phyloP scores from a whole-genome alignment of 2,113 vertebrate species.

The Pangasianodon gigas region DNA sequence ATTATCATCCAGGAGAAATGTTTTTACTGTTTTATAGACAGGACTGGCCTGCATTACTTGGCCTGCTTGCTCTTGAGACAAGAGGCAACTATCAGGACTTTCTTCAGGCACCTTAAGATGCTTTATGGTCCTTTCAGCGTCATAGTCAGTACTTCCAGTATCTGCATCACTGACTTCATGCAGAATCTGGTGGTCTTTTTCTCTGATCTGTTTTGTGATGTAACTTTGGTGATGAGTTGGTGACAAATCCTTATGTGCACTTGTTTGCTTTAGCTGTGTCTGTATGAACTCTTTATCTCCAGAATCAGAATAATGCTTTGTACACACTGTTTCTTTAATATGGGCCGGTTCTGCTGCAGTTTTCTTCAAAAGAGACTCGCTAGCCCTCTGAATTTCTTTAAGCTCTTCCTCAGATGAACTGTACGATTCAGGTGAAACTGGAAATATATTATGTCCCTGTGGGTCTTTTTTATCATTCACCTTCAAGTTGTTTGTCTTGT shows the following conservation, averaged over 20 bases:
- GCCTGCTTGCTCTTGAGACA: slow-evolving; percentile 37
- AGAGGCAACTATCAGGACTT: slow-evolving; percentile 71
- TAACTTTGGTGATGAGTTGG: slow-evolving; percentile 77
- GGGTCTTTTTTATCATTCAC: slow-evolving; percentile 52
- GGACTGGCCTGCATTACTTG: slow-evolving; percentile 14
- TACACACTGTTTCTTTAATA: slow-evolving; percentile 53
- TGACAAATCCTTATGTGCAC: slow-evolving; percentile 84
- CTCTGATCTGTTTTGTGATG: slow-evolving; percentile 77
- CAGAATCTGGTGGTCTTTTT: slow-evolving; percentile 68
- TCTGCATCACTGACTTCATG: slow-evolving; percentile 70
- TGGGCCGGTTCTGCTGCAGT: slow-evolving; percentile 61
- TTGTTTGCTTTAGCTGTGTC: slow-evolving; percentile 91
- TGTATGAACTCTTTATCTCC: slow-evolving; percentile 92
- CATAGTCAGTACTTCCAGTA: slow-evolving; percentile 67
- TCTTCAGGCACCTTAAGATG: slow-evolving; percentile 77
- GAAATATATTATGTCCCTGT: slow-evolving; percentile 72
- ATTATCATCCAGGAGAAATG: slow-evolving; percentile 22
- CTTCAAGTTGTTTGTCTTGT: slow-evolving; percentile 34
- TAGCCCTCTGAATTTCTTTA: slow-evolving; percentile 65
- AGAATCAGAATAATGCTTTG: slow-evolving; percentile 77
- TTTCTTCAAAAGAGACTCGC: slow-evolving; percentile 60
- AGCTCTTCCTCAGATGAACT: slow-evolving; percentile 74
- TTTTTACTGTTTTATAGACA: slow-evolving; percentile 38
- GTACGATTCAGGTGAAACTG: slow-evolving; percentile 70
- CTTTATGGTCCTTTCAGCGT: slow-evolving; percentile 68